A percentile compares a stretch with the other conserved stretches of the same genome.
Conservation (phyloP, 2,113 vertebrate genomes). For the Aphyosemion australe region DNA sequence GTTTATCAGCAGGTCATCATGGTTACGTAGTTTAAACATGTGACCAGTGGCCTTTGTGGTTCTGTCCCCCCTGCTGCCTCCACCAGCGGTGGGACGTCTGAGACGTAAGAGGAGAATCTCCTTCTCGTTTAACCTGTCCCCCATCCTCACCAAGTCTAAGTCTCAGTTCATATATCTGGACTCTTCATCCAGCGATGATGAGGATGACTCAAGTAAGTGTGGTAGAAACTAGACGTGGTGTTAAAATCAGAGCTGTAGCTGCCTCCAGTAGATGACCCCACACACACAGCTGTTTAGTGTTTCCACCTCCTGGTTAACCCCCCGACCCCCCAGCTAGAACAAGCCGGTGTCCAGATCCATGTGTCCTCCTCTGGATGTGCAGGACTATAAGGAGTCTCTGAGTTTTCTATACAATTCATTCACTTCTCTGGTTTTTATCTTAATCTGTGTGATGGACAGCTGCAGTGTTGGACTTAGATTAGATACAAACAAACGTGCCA, state of each 20-base stretch:
- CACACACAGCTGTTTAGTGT: neutral
- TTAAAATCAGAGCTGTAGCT: slow-evolving; percentile 17
- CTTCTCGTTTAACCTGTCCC: slow-evolving; percentile 92
- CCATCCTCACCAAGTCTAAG: slow-evolving; percentile 92
- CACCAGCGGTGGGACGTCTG: slow-evolving; percentile 77
- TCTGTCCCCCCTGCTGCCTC: slow-evolving; percentile 48
- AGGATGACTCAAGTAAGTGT: slow-evolving; percentile 90
- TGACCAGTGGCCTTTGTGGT: slow-evolving; percentile 64
- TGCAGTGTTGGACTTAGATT: neutral
- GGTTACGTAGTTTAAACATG: slow-evolving; percentile 3
- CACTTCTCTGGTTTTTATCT: neutral
- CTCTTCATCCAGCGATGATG: slow-evolving; percentile 93
- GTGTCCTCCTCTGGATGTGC: neutral
- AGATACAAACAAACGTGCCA: slow-evolving; percentile 19
- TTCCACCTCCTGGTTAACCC: neutral
- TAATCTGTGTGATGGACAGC: neutral
- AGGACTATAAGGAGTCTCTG: neutral
- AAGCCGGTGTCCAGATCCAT: neutral
- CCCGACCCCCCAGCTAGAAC: no score
- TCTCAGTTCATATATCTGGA: slow-evolving; percentile 83
- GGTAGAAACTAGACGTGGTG: slow-evolving; percentile 36
- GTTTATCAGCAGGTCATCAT: neutral
- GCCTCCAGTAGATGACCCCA: slow-evolving; percentile 4
- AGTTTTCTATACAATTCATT: neutral
- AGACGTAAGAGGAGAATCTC: slow-evolving; percentile 86